phyloP scores from a whole-genome alignment of 37 sponge, comb jelly and placozoan species.

The Aplysina aerophoba region DNA sequence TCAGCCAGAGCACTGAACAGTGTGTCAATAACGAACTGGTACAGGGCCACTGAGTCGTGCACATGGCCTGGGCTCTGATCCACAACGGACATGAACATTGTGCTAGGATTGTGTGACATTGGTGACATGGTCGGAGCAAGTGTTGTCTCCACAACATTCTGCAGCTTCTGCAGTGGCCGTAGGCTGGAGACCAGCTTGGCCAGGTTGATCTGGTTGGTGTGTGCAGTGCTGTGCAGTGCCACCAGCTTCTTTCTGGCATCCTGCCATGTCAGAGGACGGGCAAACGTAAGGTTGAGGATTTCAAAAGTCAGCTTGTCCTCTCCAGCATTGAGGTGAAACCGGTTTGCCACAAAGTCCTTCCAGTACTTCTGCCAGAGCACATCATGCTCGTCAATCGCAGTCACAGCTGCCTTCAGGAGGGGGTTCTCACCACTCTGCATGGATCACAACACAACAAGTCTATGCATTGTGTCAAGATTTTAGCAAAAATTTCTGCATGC shows the following conservation, averaged over 20 bases:
- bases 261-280: slow-evolving; percentile 28
- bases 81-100: not conserved
- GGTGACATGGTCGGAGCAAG: not conserved
- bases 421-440: not conserved
- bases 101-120: slow-evolving; percentile 12
- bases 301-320: slow-evolving; percentile 31
- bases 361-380: slow-evolving; percentile 64
- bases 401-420: slow-evolving; percentile 19
- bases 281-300: slow-evolving; percentile 49
- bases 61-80: slow-evolving; percentile 4
- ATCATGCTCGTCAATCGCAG: slow-evolving; percentile 33
- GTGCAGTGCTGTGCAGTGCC: slow-evolving; percentile 55
- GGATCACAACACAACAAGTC: not conserved
- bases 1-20: slow-evolving; percentile 63
- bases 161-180: slow-evolving; percentile 54
- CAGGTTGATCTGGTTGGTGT: slow-evolving; percentile 71
- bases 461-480: too few relatives aligned
- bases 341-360: slow-evolving; percentile 61
- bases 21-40: slow-evolving; percentile 52
- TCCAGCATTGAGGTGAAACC: slow-evolving; percentile 50
- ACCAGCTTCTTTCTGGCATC: slow-evolving; percentile 35
- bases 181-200: slow-evolving; percentile 65
- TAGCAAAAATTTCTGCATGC: too few relatives aligned
- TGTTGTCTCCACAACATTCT: not conserved
- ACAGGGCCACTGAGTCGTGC: slow-evolving; percentile 41